A percentile compares a stretch with the other conserved stretches of the same genome.
Conservation (phyloP, 2,797 vertebrate genomes). For the Remorina albescens region DNA sequence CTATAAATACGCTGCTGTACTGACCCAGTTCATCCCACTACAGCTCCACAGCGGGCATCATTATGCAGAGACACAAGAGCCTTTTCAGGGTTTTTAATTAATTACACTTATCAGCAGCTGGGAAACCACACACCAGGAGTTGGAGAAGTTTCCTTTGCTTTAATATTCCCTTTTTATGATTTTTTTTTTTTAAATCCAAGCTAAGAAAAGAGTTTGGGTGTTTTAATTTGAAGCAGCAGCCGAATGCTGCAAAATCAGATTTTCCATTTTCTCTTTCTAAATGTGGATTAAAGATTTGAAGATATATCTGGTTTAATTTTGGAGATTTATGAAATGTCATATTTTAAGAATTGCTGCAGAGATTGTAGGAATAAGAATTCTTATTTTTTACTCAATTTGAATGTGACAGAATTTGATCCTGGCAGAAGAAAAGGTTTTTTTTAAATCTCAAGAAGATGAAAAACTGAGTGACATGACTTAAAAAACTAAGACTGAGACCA, state of each 20-base stretch:
- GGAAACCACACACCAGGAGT: not conserved
- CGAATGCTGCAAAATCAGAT: not conserved
- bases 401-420: not conserved
- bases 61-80: not conserved
- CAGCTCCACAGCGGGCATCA: constrained; percentile 34
- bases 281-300: not conserved
- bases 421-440: not conserved
- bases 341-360: not conserved
- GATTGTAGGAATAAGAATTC: not conserved
- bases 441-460: not conserved
- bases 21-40: constrained; percentile 53
- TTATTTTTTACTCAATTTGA: not conserved
- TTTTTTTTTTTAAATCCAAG: not conserved
- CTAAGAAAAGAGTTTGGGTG: not conserved
- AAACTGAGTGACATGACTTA: no score
- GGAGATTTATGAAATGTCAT: not conserved
- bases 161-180: not conserved
- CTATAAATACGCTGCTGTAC: constrained; percentile 60
- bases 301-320: not conserved
- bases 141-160: no score
- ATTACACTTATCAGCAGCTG: not conserved
- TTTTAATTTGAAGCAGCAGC: not conserved
- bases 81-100: not conserved
- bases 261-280: not conserved
- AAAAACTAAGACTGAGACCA: no score